Percentiles rank a stretch among this genome's conserved stretches.
phyloP scores from a whole-genome alignment of 2,113 vertebrate species.

The Vireo altiloquus region DNA sequence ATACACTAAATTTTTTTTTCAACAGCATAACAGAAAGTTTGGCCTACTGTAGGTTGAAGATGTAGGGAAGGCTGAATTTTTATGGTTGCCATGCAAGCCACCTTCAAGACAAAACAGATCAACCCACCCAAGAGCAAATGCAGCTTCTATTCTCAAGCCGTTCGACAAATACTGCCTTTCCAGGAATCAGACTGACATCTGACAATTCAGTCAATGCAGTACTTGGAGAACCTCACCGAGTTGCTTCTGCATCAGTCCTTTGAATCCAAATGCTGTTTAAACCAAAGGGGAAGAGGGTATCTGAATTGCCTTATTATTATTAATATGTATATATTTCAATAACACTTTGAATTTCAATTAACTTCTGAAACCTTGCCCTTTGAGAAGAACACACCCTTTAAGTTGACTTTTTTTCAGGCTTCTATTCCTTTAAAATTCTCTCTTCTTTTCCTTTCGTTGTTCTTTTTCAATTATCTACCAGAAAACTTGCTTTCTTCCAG shows the following conservation, averaged over 20 bases:
- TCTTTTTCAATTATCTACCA: constrained; percentile 56
- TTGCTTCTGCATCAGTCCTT: constrained; percentile 31
- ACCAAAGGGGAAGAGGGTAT: constrained; percentile 17
- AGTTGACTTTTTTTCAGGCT: constrained; percentile 25
- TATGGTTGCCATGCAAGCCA: constrained; percentile 48
- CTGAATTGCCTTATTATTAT: constrained; percentile 35
- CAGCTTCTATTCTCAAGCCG: neutral
- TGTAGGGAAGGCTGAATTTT: constrained; percentile 30
- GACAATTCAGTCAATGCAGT: neutral
- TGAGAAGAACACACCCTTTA: constrained; percentile 56
- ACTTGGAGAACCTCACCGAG: constrained; percentile 17
- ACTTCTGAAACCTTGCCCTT: constrained; percentile 56
- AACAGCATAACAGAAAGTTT: constrained; percentile 70
- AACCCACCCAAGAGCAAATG: constrained; percentile 18
- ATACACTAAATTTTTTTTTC: constrained; percentile 70
- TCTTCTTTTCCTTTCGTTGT: constrained; percentile 32
- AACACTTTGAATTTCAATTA: constrained; percentile 44
- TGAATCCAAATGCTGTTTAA: constrained; percentile 55
- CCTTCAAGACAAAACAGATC: constrained; percentile 46
- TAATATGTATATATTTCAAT: constrained; percentile 34
- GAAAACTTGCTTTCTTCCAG: constrained; percentile 60
- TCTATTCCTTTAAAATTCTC: constrained; percentile 54
- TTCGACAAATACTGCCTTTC: neutral
- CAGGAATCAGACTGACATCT: neutral
- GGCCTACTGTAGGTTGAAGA: constrained; percentile 46